Evolutionary conservation across 2,888 invertebrate species (phyloP).

Genomic region (Cyclophora albipunctata): DNA sequence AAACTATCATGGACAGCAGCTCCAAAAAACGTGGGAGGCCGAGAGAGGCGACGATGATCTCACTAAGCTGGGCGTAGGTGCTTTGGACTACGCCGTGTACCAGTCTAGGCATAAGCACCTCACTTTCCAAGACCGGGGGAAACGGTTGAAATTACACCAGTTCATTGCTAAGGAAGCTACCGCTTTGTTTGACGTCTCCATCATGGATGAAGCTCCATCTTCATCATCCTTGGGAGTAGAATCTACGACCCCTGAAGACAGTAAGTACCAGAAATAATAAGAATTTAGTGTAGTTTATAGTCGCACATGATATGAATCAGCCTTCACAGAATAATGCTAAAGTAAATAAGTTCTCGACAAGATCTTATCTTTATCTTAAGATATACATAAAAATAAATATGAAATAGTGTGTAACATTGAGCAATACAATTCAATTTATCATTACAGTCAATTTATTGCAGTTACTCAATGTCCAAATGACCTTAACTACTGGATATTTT

Average conservation of each 20-base stretch:
- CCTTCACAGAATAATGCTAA: too few species aligned
- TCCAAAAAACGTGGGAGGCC: slow-evolving; percentile 91
- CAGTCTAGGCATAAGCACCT: slow-evolving; percentile 86
- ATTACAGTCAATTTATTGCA: too few species aligned
- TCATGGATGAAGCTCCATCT: slow-evolving; percentile 63
- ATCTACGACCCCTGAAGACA: slow-evolving; percentile 69
- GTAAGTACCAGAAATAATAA: slow-evolving; percentile 39
- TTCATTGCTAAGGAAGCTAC: slow-evolving; percentile 91
- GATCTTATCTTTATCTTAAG: too few species aligned
- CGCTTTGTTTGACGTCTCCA: slow-evolving; percentile 79
- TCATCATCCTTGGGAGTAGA: slow-evolving; percentile 72
- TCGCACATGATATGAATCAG: too few species aligned
- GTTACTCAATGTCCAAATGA: too few species aligned
- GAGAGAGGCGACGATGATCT: slow-evolving; percentile 87
- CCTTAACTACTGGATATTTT: too few species aligned
- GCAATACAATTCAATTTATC: too few species aligned
- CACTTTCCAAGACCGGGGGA: slow-evolving; percentile 88
- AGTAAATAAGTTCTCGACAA: too few species aligned
- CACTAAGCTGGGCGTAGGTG: slow-evolving; percentile 73
- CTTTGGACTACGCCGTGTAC: slow-evolving; percentile 83
- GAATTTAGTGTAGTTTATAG: too few species aligned
- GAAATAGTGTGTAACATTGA: too few species aligned
- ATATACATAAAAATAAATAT: too few species aligned
- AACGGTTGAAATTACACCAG: slow-evolving; percentile 88
- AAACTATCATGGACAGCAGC: slow-evolving; percentile 90